phyloP scores from a whole-genome alignment of 2,888 invertebrate species.

The Lithophane ornitopus region DNA sequence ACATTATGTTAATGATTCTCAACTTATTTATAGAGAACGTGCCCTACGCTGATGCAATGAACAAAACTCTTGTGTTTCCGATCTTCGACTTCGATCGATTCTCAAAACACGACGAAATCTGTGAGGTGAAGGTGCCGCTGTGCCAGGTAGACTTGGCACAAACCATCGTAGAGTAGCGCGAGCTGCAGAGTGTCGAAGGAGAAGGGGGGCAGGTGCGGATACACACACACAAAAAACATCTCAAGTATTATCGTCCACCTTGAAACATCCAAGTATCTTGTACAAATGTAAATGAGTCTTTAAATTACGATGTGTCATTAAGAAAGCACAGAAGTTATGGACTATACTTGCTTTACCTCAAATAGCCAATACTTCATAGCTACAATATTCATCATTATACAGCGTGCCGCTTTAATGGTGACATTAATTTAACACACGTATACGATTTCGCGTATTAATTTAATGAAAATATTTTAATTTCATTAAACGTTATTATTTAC shows the following conservation, averaged over 20 bases:
- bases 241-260: slow-evolving; percentile 67
- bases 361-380: slow-evolving; percentile 55
- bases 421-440: too few relatives aligned
- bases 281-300: slow-evolving; percentile 68
- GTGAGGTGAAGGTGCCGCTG: slow-evolving; percentile 99
- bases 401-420: too few relatives aligned
- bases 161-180: slow-evolving; percentile 99
- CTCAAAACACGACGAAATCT: slow-evolving; percentile 99
- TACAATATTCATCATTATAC: slow-evolving; percentile 57
- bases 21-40: slow-evolving; percentile 92
- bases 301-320: slow-evolving; percentile 52
- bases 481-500: too few relatives aligned
- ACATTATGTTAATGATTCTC: slow-evolving; percentile 23
- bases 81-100: slow-evolving; percentile 99
- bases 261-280: slow-evolving; percentile 64
- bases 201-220: slow-evolving; percentile 98
- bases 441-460: too few relatives aligned
- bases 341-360: slow-evolving; percentile 68
- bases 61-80: slow-evolving; percentile 99
- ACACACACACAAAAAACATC: slow-evolving; percentile 72
- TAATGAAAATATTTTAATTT: too few relatives aligned
- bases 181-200: slow-evolving; percentile 99
- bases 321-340: slow-evolving; percentile 65
- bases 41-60: slow-evolving; percentile 99
- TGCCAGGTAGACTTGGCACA: slow-evolving; percentile 99